Evolutionary conservation across 2,888 invertebrate species (phyloP), one percentile per base, ranked within the genome.

Genomic region (Cephus pygmeus): DNA sequence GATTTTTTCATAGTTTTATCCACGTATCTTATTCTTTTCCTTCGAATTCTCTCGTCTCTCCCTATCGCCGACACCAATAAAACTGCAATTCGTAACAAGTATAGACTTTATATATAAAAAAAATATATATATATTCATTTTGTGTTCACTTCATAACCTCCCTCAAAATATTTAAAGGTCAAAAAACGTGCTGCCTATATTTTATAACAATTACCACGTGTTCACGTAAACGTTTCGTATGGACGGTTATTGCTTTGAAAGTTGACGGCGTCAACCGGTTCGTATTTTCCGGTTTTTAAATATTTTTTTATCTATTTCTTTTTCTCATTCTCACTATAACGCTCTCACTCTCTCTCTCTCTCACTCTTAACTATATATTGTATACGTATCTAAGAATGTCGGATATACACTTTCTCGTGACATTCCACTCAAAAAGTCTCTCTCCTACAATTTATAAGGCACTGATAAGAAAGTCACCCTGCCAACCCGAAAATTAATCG

Each of bases 161-260:
- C 75, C 77, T 77, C 69, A 73, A 76, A 71, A 85, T 83, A 85
- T 84, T 83, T 81, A 81, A 85, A 83, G 33, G 71, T 31, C 30
- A 80, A 80, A 85, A 86, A 81, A 82, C 86, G 86, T 83, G 82
- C 83, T 82, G 82, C 83, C 83, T 84, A 81, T 84, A 85, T 86
- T 85, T 85, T 83, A 89, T 83, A 89, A 89, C 87, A 86, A 88
- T 87, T 86, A 86, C 80, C 83, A 85, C 85, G 85, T 87, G 83
- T 85, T 89, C 83, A 83, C 82, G 86, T 85, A 88, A 87, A 89
- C 86, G 85, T 86, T 88, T 85, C 81, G 83, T 88, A 89, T 91
- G 91, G 91, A 91, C 91, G 91, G 91, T 90, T 89, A 88, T 90
- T 88, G 85, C 87, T 88, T 87, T 87, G 85, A 88, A 88, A 87